Percentiles rank a stretch among this genome's conserved stretches.
phyloP scores from a whole-genome alignment of 2,888 invertebrate species.

The Sussaba pulchella region DNA sequence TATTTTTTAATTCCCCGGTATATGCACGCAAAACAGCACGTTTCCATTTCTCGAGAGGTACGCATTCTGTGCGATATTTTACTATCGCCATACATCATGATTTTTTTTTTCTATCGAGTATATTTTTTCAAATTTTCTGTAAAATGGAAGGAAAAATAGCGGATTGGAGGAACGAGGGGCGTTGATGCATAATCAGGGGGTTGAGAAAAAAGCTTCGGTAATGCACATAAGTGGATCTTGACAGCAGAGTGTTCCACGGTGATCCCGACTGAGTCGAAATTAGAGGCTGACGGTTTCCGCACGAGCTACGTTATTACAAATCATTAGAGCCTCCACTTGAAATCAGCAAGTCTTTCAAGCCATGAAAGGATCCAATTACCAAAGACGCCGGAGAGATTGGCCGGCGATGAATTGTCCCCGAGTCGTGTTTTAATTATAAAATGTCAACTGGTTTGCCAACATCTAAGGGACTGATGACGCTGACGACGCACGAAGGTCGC shows the following conservation, averaged over 20 bases:
- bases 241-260: conserved; percentile 39
- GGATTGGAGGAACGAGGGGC: conserved; percentile 51
- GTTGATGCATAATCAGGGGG: conserved; percentile 41
- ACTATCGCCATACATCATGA: conserved; percentile 25
- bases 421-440: conserved; percentile 57
- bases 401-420: conserved; percentile 27
- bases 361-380: conserved; percentile 63
- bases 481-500: background rate
- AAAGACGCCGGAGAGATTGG: conserved; percentile 42
- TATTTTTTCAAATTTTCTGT: background rate
- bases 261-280: conserved; percentile 39
- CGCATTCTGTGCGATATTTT: conserved; percentile 65
- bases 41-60: conserved; percentile 49
- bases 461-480: background rate
- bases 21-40: conserved; percentile 64
- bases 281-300: conserved; percentile 54
- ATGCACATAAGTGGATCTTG: conserved; percentile 80
- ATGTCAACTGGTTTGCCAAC: conserved; percentile 13
- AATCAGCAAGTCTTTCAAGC: conserved; percentile 83
- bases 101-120: conserved; percentile 24
- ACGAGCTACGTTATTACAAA: conserved; percentile 80
- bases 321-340: conserved; percentile 82
- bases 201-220: conserved; percentile 76
- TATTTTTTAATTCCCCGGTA: conserved; percentile 58
- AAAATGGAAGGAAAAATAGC: no score